phyloP scores from a whole-genome alignment of 2,113 vertebrate genomes.

The Coptodon bakossiorum region DNA sequence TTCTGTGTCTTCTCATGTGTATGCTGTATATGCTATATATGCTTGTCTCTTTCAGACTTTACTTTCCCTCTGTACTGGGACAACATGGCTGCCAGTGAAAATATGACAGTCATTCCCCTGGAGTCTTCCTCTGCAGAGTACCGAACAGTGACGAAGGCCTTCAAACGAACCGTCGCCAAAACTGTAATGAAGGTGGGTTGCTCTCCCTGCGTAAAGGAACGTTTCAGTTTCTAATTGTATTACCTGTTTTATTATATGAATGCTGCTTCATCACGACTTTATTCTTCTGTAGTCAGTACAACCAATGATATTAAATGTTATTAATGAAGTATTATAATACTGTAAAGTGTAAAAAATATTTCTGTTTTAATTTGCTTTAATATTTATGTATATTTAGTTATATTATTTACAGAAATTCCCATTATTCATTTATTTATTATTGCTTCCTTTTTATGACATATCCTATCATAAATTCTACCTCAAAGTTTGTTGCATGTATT shows the following conservation, averaged over 20 bases:
- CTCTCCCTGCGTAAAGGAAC: background rate
- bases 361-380: background rate
- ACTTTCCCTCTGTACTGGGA: conserved; percentile 57
- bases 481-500: background rate
- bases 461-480: background rate
- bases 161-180: conserved; percentile 5
- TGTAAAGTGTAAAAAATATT: background rate
- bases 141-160: conserved; percentile 10
- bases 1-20: background rate
- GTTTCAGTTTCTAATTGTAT: background rate
- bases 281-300: background rate
- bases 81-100: conserved; percentile 10
- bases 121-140: conserved; percentile 36
- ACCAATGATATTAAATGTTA: background rate
- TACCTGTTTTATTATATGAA: background rate
- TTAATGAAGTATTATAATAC: background rate
- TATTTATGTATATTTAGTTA: background rate
- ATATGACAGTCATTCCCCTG: background rate
- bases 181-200: conserved; percentile 32
- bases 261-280: background rate
- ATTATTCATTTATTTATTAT: background rate
- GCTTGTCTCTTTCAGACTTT: conserved; percentile 39
- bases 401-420: background rate
- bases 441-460: background rate
- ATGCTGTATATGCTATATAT: background rate